Percentiles rank a stretch among this genome's conserved stretches.
Evolutionary conservation across 1,140 invertebrate genomes (phyloP).

Genomic region (Cataglyphis hispanica): DNA sequence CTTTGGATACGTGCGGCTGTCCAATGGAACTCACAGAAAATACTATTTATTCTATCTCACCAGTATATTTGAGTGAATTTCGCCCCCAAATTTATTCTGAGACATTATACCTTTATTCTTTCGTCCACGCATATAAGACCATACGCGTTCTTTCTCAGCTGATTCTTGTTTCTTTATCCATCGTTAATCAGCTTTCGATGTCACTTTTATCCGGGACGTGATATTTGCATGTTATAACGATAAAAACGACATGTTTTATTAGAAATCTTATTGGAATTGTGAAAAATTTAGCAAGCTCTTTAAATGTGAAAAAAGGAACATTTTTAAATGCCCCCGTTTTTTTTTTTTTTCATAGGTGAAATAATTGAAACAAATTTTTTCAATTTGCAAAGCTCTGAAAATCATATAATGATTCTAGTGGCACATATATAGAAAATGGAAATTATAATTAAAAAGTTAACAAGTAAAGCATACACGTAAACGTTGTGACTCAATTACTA

Average conservation of each 20-base stretch:
- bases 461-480: not conserved
- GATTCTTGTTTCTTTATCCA: conserved; percentile 3
- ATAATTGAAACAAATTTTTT: not conserved
- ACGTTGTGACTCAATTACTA: not conserved
- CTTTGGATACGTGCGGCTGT: conserved; percentile 57
- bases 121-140: not conserved
- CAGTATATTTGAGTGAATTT: conserved; percentile 60
- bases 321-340: not conserved
- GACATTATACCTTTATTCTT: conserved; percentile 16
- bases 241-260: not conserved
- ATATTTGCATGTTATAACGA: not conserved
- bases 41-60: conserved; percentile 82
- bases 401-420: not conserved
- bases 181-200: conserved; percentile 29
- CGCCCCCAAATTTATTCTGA: not conserved
- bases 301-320: not conserved
- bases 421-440: not conserved
- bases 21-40: conserved; percentile 46
- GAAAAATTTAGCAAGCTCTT: not conserved
- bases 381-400: not conserved
- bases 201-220: not conserved
- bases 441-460: conserved; percentile 5
- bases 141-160: not conserved
- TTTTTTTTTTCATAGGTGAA: not conserved
- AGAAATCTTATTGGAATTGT: not conserved